A percentile compares a stretch with the other conserved stretches of the same genome.
phyloP scores from a whole-genome alignment of 2,797 vertebrate species.

The Sebastes umbrosus region DNA sequence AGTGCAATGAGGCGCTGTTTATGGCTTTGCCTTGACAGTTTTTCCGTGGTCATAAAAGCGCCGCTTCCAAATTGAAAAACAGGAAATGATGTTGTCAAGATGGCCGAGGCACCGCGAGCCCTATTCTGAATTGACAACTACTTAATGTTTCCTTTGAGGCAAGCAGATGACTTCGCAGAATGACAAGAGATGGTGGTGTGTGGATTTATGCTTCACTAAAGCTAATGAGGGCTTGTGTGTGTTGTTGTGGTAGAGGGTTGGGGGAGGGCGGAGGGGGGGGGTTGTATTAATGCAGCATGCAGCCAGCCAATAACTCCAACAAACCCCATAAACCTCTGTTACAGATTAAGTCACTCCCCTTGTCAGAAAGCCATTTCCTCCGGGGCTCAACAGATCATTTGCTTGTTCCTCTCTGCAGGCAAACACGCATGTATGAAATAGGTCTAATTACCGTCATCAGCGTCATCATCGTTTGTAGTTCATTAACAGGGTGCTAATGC shows the following conservation, averaged over 20 bases:
- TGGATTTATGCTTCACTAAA: constrained; percentile 17
- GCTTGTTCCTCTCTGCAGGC: constrained; percentile 34
- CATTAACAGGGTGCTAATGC: constrained; percentile 58
- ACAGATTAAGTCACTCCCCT: constrained; percentile 4
- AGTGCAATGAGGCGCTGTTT: constrained; percentile 52
- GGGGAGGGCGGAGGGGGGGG: not conserved
- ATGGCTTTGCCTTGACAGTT: constrained; percentile 41
- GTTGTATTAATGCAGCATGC: not conserved
- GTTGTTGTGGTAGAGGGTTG: not conserved
- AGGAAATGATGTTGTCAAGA: constrained; percentile 56
- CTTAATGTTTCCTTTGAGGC: constrained; percentile 57
- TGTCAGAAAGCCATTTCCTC: constrained; percentile 38
- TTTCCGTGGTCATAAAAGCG: constrained; percentile 45
- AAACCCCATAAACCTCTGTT: not conserved
- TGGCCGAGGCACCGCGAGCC: not conserved
- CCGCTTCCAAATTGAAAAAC: constrained; percentile 63
- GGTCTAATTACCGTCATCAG: constrained; percentile 60
- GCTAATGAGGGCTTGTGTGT: constrained; percentile 28
- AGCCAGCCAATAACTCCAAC: not conserved
- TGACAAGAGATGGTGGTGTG: not conserved
- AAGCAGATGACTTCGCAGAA: constrained; percentile 33
- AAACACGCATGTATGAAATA: constrained; percentile 51
- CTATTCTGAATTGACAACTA: constrained; percentile 37
- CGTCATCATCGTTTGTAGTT: constrained; percentile 53
- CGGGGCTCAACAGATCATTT: constrained; percentile 40